A percentile compares a stretch with the other conserved stretches of the same genome.
Conservation (phyloP, 2,888 invertebrate genomes). For the Harpagoxenus sublaevis region DNA sequence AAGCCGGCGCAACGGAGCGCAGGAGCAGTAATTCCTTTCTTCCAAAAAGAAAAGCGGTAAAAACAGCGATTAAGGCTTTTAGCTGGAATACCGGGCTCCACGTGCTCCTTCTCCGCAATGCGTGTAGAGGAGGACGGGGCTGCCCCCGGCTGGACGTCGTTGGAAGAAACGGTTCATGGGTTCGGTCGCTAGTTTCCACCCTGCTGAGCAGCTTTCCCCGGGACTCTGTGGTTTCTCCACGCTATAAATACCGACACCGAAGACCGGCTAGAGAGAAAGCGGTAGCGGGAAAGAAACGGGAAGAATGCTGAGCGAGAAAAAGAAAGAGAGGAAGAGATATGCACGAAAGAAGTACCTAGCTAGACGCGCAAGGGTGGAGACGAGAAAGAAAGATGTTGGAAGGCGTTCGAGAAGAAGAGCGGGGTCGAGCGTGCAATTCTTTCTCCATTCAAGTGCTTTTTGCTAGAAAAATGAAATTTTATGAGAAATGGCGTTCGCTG, state of each 20-base stretch:
- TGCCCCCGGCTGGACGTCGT: slow-evolving; percentile 59
- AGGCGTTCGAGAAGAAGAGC: slow-evolving; percentile 58
- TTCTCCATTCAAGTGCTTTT: slow-evolving; percentile 44
- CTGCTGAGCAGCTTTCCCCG: slow-evolving; percentile 77
- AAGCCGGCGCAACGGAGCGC: slow-evolving; percentile 54
- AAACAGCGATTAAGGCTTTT: slow-evolving; percentile 81
- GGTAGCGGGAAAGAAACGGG: slow-evolving; percentile 33
- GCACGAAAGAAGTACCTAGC: slow-evolving; percentile 33
- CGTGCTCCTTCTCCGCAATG: slow-evolving; percentile 61
- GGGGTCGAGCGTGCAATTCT: slow-evolving; percentile 62
- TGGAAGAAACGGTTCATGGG: slow-evolving; percentile 76
- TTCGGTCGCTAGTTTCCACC: slow-evolving; percentile 77
- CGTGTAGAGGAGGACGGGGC: slow-evolving; percentile 57
- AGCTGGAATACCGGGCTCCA: slow-evolving; percentile 70
- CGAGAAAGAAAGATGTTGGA: slow-evolving; percentile 65
- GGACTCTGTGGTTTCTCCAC: slow-evolving; percentile 72
- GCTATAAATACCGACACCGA: slow-evolving; percentile 81
- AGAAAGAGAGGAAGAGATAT: slow-evolving; percentile 40
- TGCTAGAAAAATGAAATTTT: slow-evolving; percentile 69
- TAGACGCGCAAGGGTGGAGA: slow-evolving; percentile 41
- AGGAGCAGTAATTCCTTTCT: slow-evolving; percentile 75
- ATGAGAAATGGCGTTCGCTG: slow-evolving; percentile 61
- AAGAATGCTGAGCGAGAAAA: slow-evolving; percentile 28
- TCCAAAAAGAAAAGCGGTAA: slow-evolving; percentile 69
- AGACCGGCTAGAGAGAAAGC: slow-evolving; percentile 27